Evolutionary conservation across 2,888 invertebrate genomes (phyloP).

Genomic region (Dynastes grantii): DNA sequence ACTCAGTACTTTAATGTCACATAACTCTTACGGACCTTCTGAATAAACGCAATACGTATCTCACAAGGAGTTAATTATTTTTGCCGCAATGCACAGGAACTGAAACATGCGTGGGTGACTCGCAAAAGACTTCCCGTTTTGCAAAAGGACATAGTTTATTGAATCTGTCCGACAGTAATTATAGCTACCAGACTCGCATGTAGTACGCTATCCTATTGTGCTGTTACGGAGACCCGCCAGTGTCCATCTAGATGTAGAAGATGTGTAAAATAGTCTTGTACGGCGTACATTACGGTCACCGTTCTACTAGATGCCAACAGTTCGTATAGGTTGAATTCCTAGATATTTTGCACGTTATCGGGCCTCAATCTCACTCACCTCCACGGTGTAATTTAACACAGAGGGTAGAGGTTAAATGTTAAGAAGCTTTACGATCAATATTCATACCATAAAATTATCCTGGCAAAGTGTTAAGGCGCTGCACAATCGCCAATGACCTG

Average conservation of each 20-base stretch:
- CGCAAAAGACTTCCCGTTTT: conserved; percentile 30
- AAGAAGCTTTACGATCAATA: conserved; percentile 52
- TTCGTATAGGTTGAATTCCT: conserved; percentile 56
- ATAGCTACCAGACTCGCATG: conserved; percentile 45
- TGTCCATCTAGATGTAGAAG: conserved; percentile 29
- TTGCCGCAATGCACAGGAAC: conserved; percentile 18
- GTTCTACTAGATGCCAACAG: conserved; percentile 55
- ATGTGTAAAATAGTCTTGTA: conserved; percentile 50
- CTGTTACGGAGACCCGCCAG: conserved; percentile 27
- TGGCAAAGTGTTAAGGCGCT: conserved; percentile 47
- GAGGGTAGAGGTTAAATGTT: conserved; percentile 50
- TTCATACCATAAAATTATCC: conserved; percentile 51
- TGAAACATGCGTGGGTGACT: conserved; percentile 19
- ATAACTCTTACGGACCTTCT: too few species aligned
- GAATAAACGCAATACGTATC: too few species aligned
- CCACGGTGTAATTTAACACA: conserved; percentile 51
- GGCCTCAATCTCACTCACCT: conserved; percentile 50
- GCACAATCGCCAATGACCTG: conserved; percentile 38
- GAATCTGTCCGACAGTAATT: conserved; percentile 42
- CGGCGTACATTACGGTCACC: conserved; percentile 47
- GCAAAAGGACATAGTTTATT: conserved; percentile 19
- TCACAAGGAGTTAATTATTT: neutral
- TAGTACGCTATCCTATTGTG: conserved; percentile 35
- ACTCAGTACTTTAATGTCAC: too few species aligned
- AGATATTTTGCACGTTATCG: conserved; percentile 54